Evolutionary conservation across 2,888 invertebrate genomes (phyloP).

Genomic region (Fabriciana adippe): DNA sequence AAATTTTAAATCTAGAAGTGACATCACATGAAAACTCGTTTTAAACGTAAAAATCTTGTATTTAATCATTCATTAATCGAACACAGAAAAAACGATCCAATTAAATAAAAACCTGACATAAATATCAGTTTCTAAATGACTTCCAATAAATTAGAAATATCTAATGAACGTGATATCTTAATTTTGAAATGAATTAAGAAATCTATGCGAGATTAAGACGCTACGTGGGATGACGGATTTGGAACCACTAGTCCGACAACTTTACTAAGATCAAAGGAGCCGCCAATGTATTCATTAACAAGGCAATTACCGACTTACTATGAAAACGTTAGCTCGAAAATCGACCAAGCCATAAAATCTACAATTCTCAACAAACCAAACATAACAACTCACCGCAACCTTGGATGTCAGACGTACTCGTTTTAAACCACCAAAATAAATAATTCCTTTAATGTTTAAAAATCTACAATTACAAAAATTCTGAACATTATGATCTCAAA

Average conservation of each 20-base stretch:
- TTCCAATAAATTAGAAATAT: slow-evolving; percentile 66
- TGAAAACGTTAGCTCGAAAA: slow-evolving; percentile 56
- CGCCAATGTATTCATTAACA: slow-evolving; percentile 72
- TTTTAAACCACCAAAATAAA: slow-evolving; percentile 27
- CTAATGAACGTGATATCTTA: slow-evolving; percentile 65
- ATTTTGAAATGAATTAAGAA: slow-evolving; percentile 62
- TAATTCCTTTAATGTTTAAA: background rate
- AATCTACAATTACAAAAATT: slow-evolving; percentile 3
- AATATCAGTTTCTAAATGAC: slow-evolving; percentile 48
- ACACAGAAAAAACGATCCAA: slow-evolving; percentile 51
- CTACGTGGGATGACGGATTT: slow-evolving; percentile 62
- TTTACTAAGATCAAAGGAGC: slow-evolving; percentile 66
- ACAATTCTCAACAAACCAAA: slow-evolving; percentile 48
- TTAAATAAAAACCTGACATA: slow-evolving; percentile 56
- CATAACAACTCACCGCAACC: slow-evolving; percentile 34
- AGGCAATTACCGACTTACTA: slow-evolving; percentile 73
- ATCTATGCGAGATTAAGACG: slow-evolving; percentile 49
- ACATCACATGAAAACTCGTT: slow-evolving; percentile 12
- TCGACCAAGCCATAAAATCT: slow-evolving; percentile 58
- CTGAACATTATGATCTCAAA: slow-evolving; percentile 25
- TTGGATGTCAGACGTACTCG: slow-evolving; percentile 11
- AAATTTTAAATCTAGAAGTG: slow-evolving; percentile 10
- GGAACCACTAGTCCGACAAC: slow-evolving; percentile 66
- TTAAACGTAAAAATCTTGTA: slow-evolving; percentile 36
- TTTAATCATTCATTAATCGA: slow-evolving; percentile 34